These are phyloP conservation scores for Pollenia griseotomentosa DNA, from an alignment of 2,888 invertebrate species.

Conservation along the genomic window DNA sequence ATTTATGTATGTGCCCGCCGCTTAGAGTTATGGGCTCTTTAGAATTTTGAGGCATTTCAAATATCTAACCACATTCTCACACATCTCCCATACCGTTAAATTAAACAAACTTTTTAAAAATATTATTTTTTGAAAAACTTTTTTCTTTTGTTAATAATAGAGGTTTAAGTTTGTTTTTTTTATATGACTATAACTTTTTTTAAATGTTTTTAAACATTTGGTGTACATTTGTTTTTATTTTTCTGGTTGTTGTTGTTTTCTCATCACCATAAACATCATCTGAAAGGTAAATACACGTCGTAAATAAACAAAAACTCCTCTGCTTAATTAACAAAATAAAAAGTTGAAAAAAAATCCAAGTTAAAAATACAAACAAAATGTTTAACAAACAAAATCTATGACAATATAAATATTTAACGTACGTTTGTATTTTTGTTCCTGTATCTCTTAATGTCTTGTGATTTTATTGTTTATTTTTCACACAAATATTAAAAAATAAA, in stretches of 20 bases:
- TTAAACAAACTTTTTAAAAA: slow-evolving; percentile 7
- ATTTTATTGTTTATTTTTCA: slow-evolving; percentile 69
- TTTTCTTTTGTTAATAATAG: slow-evolving; percentile 34
- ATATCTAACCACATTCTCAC: slow-evolving; percentile 33
- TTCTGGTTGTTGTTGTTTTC: not conserved
- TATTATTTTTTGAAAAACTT: not conserved
- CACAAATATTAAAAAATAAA: slow-evolving; percentile 64
- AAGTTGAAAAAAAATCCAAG: slow-evolving; percentile 7
- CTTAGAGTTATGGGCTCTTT: not conserved
- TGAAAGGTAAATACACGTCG: slow-evolving; percentile 41
- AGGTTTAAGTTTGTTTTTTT: slow-evolving; percentile 18
- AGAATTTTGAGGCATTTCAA: slow-evolving; percentile 26
- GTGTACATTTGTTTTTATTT: slow-evolving; percentile 6
- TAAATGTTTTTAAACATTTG: slow-evolving; percentile 40
- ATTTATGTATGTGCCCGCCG: not conserved
- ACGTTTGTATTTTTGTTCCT: not conserved
- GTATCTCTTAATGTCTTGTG: not conserved
- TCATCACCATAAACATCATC: slow-evolving; percentile 47
- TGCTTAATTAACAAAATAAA: slow-evolving; percentile 59
- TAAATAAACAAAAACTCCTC: slow-evolving; percentile 43
- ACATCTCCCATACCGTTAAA: slow-evolving; percentile 25
- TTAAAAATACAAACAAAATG: slow-evolving; percentile 38
- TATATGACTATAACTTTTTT: slow-evolving; percentile 18
- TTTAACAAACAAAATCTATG: slow-evolving; percentile 65
- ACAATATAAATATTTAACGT: slow-evolving; percentile 64